Evolutionary conservation across 2,113 vertebrate species (phyloP).

Genomic region (Eolophus roseicapilla): DNA sequence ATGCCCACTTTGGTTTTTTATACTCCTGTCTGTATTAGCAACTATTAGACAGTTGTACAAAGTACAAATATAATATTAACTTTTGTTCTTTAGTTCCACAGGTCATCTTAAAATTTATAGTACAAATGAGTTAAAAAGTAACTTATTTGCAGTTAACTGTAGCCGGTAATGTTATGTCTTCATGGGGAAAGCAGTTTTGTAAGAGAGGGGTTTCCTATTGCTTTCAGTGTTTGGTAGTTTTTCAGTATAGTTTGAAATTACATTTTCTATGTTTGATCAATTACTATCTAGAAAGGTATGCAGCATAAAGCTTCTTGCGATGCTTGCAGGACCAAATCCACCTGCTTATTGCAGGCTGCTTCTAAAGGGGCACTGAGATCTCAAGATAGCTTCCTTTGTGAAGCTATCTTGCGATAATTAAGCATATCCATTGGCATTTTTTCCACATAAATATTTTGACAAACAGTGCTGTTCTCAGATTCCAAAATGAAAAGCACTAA

Average conservation of each 20-base stretch:
- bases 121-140: background rate
- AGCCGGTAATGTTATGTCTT: background rate
- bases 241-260: background rate
- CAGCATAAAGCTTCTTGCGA: background rate
- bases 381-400: background rate
- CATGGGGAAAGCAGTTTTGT: background rate
- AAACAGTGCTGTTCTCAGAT: background rate
- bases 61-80: background rate
- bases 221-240: background rate
- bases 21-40: background rate
- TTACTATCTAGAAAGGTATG: background rate
- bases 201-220: background rate
- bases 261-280: background rate
- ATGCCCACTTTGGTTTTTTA: background rate
- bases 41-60: background rate
- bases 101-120: background rate
- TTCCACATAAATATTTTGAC: background rate
- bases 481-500: background rate
- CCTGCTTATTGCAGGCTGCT: background rate
- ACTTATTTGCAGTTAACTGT: background rate
- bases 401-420: background rate
- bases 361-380: background rate
- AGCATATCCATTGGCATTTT: background rate
- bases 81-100: background rate
- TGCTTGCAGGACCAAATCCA: background rate